Conservation (phyloP, 2,113 vertebrate genomes). For the Macroglossus sobrinus region DNA sequence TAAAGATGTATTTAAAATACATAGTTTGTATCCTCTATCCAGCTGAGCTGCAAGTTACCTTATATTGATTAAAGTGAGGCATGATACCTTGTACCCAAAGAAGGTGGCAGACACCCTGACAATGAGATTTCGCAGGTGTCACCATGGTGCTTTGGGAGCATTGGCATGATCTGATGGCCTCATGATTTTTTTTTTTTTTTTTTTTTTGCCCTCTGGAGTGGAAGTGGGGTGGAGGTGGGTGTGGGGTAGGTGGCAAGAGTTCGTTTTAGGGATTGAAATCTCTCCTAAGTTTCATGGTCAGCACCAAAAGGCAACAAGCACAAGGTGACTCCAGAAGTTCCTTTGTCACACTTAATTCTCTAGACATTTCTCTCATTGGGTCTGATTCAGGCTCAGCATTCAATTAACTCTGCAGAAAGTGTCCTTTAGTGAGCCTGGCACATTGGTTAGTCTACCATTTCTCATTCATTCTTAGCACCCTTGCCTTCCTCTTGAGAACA, state of each 20-base stretch:
- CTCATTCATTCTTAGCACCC: not conserved
- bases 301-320: not conserved
- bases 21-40: not conserved
- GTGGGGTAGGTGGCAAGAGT: not conserved
- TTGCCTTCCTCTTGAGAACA: not conserved
- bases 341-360: not conserved
- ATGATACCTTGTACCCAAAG: not conserved
- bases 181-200: not conserved
- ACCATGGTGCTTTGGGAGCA: not conserved
- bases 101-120: not conserved
- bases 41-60: not conserved
- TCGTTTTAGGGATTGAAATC: not conserved
- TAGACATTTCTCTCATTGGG: not conserved
- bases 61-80: not conserved
- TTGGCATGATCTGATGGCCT: not conserved
- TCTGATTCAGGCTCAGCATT: not conserved
- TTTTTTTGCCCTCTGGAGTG: not conserved
- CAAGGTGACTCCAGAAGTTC: not conserved
- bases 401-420: not conserved
- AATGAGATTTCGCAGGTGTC: not conserved
- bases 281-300: not conserved
- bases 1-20: slow-evolving; percentile 28
- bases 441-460: not conserved
- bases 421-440: fast-evolving
- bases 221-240: not conserved